Percentiles rank a stretch among this genome's conserved stretches.
These are phyloP conservation scores for Semicossyphus pulcher DNA, from an alignment of 2,113 vertebrate genomes.

Conservation along the genomic window DNA sequence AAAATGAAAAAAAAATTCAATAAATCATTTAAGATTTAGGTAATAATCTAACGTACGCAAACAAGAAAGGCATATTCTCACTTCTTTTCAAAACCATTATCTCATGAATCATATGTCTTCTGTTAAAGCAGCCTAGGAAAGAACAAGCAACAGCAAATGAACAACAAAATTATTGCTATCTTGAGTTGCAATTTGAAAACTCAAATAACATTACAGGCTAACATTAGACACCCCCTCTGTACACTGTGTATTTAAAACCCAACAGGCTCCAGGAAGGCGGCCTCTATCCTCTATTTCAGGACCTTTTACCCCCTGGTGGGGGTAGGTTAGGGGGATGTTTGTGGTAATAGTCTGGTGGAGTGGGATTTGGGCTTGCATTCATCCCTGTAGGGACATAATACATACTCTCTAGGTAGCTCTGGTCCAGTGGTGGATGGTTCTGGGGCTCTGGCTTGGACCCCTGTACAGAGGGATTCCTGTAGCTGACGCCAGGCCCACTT, in stretches of 20 bases:
- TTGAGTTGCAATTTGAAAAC: conserved; percentile 72
- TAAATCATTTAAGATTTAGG: conserved; percentile 16
- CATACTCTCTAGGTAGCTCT: conserved; percentile 88
- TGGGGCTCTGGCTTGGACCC: conserved; percentile 80
- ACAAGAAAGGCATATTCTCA: conserved; percentile 31
- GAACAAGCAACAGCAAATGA: conserved; percentile 66
- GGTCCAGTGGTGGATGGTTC: conserved; percentile 84
- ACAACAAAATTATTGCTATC: conserved; percentile 66
- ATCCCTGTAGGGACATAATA: conserved; percentile 93
- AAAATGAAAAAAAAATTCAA: conserved; percentile 34
- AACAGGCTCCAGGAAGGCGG: conserved; percentile 78
- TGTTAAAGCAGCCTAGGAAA: conserved; percentile 46
- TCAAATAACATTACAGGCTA: conserved; percentile 76
- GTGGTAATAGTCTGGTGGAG: conserved; percentile 83
- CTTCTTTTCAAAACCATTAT: conserved; percentile 43
- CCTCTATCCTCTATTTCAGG: conserved; percentile 80
- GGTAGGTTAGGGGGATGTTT: conserved; percentile 80
- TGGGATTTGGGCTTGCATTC: conserved; percentile 86
- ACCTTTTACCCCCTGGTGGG: conserved; percentile 84
- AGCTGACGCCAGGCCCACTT: conserved; percentile 68
- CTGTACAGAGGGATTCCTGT: conserved; percentile 76
- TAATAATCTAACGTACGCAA: conserved; percentile 28
- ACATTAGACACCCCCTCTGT: conserved; percentile 72
- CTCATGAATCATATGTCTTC: conserved; percentile 24
- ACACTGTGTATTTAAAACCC: conserved; percentile 78